phyloP scores from a whole-genome alignment of 2,888 invertebrate species.

The Caenorhabditis angaria region DNA sequence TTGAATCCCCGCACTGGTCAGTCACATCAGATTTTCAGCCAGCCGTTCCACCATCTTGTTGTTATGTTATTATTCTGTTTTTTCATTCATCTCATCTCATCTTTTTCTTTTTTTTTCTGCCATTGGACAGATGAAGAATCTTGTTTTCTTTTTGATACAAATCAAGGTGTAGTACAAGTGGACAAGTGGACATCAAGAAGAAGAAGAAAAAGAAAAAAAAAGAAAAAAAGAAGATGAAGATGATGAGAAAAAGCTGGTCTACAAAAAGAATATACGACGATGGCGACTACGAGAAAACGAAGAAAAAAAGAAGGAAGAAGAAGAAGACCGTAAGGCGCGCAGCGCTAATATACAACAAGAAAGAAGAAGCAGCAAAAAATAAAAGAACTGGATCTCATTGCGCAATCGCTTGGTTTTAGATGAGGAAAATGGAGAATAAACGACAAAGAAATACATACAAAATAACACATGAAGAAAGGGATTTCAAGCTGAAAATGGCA shows the following conservation, averaged over 20 bases:
- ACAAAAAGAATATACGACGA: neutral
- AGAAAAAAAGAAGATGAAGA: neutral
- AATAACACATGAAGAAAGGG: too few species aligned
- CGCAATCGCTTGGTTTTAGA: too few species aligned
- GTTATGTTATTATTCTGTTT: neutral
- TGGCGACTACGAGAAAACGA: neutral
- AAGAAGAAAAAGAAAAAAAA: neutral
- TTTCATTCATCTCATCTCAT: neutral
- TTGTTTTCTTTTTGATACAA: constrained; percentile 2
- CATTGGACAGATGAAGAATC: too few species aligned
- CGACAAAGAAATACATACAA: too few species aligned
- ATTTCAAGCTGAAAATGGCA: too few species aligned
- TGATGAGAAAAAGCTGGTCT: neutral
- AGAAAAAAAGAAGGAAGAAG: neutral
- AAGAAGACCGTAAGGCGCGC: too few species aligned
- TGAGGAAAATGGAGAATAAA: too few species aligned
- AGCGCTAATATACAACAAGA: too few species aligned
- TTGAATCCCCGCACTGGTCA: too few species aligned
- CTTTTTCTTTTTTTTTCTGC: neutral
- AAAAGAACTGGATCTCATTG: too few species aligned
- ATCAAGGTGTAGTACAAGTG: constrained; percentile 4
- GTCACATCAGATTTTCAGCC: too few species aligned
- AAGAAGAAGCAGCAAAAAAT: neutral
- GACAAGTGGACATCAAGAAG: constrained; percentile 2
- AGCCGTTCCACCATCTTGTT: neutral